A percentile compares a stretch with the other conserved stretches of the same genome.
Conservation (phyloP, 2,113 vertebrate species). For the Dipodomys merriami region DNA sequence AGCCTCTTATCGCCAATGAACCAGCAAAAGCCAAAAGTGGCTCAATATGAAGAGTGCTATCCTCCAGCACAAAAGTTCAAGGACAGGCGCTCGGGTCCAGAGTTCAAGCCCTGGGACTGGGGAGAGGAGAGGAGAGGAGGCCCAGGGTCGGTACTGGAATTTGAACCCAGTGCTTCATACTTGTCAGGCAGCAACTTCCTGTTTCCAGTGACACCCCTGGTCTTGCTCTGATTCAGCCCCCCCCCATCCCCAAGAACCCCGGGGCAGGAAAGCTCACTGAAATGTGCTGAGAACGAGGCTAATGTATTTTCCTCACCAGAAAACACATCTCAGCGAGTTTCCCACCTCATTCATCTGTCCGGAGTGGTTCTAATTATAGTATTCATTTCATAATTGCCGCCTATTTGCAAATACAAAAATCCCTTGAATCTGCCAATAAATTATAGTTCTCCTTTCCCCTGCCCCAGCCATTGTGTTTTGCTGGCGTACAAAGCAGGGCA, state of each 20-base stretch:
- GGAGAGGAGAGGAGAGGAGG: not conserved
- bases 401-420: slow-evolving; percentile 75
- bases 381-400: slow-evolving; percentile 77
- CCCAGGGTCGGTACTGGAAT: too few relatives aligned
- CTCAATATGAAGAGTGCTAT: too few relatives aligned
- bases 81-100: too few relatives aligned
- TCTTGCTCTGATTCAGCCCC: not conserved
- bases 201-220: too few relatives aligned
- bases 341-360: slow-evolving; percentile 55
- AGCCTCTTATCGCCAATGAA: too few relatives aligned
- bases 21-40: too few relatives aligned
- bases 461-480: slow-evolving; percentile 70
- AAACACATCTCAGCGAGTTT: slow-evolving; percentile 48
- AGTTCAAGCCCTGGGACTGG: not conserved
- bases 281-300: slow-evolving; percentile 41
- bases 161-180: too few relatives aligned
- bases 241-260: not conserved
- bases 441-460: slow-evolving; percentile 76
- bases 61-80: too few relatives aligned
- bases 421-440: slow-evolving; percentile 79
- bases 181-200: too few relatives aligned
- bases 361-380: slow-evolving; percentile 74
- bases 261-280: not conserved
- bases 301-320: slow-evolving; percentile 59
- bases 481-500: slow-evolving; percentile 69